phyloP scores from a whole-genome alignment of 2,888 invertebrate genomes.

The Beris chalybata region DNA sequence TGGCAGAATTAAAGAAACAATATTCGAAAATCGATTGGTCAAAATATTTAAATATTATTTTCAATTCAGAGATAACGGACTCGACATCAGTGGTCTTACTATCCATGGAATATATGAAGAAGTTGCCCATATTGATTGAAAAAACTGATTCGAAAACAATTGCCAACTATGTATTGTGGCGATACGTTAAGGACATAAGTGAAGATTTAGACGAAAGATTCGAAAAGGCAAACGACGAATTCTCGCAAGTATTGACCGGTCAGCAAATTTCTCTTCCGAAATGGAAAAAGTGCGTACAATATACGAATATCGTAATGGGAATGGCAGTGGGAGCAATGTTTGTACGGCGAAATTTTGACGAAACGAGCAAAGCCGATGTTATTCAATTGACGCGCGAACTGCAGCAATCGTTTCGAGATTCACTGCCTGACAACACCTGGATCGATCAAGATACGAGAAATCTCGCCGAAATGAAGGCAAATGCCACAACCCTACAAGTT shows the following conservation, averaged over 20 bases:
- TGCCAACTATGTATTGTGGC: constrained; percentile 42
- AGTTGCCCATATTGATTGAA: constrained; percentile 34
- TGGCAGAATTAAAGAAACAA: constrained; percentile 32
- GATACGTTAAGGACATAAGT: constrained; percentile 36
- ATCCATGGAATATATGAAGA: constrained; percentile 32
- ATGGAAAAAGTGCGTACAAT: constrained; percentile 86
- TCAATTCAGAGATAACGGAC: constrained; percentile 29
- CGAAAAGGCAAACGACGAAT: constrained; percentile 34
- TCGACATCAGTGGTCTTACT: constrained; percentile 35
- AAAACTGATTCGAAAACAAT: constrained; percentile 34
- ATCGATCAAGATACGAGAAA: constrained; percentile 85
- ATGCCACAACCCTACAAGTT: constrained; percentile 90
- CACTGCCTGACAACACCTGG: constrained; percentile 82
- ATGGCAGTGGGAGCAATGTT: constrained; percentile 72
- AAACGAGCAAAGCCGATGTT: constrained; percentile 65
- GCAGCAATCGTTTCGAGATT: constrained; percentile 79
- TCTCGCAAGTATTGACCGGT: constrained; percentile 66
- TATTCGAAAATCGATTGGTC: constrained; percentile 40
- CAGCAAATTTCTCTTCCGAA: constrained; percentile 80
- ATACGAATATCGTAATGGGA: constrained; percentile 79
- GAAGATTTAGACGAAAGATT: constrained; percentile 40
- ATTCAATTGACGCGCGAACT: constrained; percentile 87
- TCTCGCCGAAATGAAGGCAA: constrained; percentile 83
- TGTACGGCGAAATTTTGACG: constrained; percentile 57
- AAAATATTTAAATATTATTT: constrained; percentile 37